Percentiles rank a stretch among this genome's conserved stretches.
Conservation (phyloP, 2,113 vertebrate genomes). For the Ctenomys sociabilis region DNA sequence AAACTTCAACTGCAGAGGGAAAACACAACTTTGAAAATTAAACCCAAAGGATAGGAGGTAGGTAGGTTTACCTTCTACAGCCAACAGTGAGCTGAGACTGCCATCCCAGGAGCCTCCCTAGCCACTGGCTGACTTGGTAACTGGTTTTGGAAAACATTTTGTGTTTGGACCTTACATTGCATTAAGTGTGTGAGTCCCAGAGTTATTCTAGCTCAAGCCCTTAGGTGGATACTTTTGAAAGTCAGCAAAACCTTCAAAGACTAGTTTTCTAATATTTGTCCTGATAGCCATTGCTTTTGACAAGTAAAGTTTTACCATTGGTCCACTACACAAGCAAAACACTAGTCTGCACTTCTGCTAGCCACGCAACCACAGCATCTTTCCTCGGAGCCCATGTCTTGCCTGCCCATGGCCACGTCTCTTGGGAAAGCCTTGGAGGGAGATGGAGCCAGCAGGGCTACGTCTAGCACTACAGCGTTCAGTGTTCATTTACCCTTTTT, state of each 20-base stretch:
- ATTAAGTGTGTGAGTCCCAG: neutral
- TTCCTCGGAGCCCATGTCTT: neutral
- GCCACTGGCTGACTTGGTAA: neutral
- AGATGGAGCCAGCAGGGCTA: neutral
- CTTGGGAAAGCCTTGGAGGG: neutral
- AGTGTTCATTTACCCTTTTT: conserved; percentile 3
- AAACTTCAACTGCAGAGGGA: neutral
- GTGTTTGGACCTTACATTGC: neutral
- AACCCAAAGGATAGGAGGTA: neutral
- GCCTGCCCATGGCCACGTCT: neutral
- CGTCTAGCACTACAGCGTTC: too few species aligned
- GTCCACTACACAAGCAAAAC: neutral
- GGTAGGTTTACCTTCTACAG: neutral
- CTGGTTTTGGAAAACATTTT: neutral
- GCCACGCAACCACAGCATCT: neutral
- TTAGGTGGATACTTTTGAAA: neutral
- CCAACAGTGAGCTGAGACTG: neutral
- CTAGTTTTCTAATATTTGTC: neutral
- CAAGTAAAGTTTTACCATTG: neutral
- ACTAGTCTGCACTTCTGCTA: neutral
- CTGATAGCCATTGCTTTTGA: conserved; percentile 17
- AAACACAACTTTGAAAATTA: neutral
- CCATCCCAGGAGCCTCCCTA: neutral
- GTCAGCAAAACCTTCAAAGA: neutral
- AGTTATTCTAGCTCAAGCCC: neutral